Evolutionary conservation across 2,113 vertebrate genomes (phyloP).

Genomic region (Vireo altiloquus): DNA sequence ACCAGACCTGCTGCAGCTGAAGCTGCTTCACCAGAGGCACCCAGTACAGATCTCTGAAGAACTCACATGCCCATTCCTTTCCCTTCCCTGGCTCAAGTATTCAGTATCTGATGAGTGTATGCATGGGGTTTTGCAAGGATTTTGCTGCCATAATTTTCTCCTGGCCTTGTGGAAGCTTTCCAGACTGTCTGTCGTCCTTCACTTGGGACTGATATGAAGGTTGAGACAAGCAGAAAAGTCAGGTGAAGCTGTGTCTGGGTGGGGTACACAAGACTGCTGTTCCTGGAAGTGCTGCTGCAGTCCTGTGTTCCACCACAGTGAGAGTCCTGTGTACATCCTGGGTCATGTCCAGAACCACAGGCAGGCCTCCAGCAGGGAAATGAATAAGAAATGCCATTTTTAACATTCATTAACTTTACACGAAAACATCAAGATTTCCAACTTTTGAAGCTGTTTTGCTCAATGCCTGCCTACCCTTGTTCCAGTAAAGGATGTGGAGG

Average conservation of each 20-base stretch:
- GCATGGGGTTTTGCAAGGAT: background rate
- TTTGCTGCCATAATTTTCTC: background rate
- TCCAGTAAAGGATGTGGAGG: background rate
- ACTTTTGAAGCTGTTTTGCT: background rate
- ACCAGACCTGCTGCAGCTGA: background rate
- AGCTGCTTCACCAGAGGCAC: background rate
- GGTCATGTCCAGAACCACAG: background rate
- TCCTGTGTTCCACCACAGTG: background rate
- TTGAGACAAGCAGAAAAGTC: background rate
- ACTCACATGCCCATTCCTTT: rapidly evolving
- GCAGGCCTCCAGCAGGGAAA: background rate
- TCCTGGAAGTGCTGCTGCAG: background rate
- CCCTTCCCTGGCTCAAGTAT: background rate
- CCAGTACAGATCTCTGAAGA: background rate
- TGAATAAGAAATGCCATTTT: background rate
- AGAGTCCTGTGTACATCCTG: background rate
- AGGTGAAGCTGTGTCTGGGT: rapidly evolving
- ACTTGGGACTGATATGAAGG: background rate
- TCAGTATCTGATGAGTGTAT: rapidly evolving
- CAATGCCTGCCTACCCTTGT: background rate
- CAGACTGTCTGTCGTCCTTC: background rate
- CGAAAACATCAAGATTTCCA: background rate
- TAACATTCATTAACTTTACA: background rate
- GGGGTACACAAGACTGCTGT: background rate
- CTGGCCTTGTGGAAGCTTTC: background rate